phyloP scores from a whole-genome alignment of 2,113 vertebrate genomes.

The Platysteira castanea region DNA sequence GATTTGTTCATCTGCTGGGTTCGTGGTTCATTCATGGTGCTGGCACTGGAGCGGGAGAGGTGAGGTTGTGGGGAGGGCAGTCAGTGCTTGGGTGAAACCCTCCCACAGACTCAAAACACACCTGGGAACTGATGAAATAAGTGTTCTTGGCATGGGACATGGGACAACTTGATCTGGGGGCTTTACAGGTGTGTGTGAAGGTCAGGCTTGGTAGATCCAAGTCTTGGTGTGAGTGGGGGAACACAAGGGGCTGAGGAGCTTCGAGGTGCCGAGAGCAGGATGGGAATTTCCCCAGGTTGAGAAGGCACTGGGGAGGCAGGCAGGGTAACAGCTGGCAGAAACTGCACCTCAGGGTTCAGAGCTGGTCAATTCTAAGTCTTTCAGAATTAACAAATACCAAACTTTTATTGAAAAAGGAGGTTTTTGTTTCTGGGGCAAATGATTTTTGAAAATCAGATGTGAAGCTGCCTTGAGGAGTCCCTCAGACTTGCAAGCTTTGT shows the following conservation, averaged over 20 bases:
- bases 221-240: too few relatives aligned
- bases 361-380: neutral
- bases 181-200: neutral
- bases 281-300: neutral
- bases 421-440: neutral
- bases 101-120: neutral
- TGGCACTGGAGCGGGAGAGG: neutral
- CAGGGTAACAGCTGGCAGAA: neutral
- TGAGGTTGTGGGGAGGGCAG: neutral
- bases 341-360: neutral
- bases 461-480: neutral
- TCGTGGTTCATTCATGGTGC: accelerated
- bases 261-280: neutral
- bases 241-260: neutral
- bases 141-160: neutral
- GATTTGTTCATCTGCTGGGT: neutral
- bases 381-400: neutral
- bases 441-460: neutral
- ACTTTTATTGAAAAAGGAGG: neutral
- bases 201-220: neutral
- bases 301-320: neutral
- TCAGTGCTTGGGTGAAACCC: neutral
- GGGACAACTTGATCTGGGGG: neutral
- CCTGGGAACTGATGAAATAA: neutral
- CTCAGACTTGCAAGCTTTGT: neutral